A percentile compares a stretch with the other conserved stretches of the same genome.
These are phyloP conservation scores for Nibea albiflora DNA, from an alignment of 2,113 vertebrate species.

Conservation along the genomic window DNA sequence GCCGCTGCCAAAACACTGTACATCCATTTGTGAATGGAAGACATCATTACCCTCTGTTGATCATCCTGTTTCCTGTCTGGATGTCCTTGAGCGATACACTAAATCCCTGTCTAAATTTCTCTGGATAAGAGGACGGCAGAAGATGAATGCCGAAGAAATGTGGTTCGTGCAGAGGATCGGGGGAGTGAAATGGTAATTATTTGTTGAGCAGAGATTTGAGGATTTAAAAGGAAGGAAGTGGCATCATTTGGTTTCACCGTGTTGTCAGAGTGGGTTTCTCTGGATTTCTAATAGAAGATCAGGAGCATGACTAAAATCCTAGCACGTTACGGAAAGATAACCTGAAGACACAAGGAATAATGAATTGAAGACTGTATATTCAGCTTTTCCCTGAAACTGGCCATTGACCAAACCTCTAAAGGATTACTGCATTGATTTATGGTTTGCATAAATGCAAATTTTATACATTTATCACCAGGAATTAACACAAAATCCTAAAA, in stretches of 20 bases:
- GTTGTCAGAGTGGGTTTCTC: background rate
- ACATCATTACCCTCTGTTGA: slow-evolving; percentile 15
- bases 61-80: slow-evolving; percentile 3
- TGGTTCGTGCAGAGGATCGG: background rate
- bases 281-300: background rate
- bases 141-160: background rate
- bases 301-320: no score
- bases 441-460: slow-evolving; percentile 27
- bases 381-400: background rate
- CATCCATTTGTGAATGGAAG: slow-evolving; percentile 9
- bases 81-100: slow-evolving; percentile 43
- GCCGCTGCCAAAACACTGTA: slow-evolving; percentile 21
- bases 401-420: background rate
- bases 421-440: slow-evolving; percentile 21
- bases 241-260: slow-evolving; percentile 12
- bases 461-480: slow-evolving; percentile 3
- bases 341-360: background rate
- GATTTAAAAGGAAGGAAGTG: slow-evolving; percentile 35
- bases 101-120: slow-evolving; percentile 28
- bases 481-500: slow-evolving; percentile 32
- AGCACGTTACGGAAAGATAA: background rate
- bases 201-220: slow-evolving; percentile 43
- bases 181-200: slow-evolving; percentile 35
- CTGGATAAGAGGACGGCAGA: slow-evolving; percentile 2
- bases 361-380: background rate